Conservation (phyloP, 2,888 invertebrate genomes). For the Octodonta nipae region DNA sequence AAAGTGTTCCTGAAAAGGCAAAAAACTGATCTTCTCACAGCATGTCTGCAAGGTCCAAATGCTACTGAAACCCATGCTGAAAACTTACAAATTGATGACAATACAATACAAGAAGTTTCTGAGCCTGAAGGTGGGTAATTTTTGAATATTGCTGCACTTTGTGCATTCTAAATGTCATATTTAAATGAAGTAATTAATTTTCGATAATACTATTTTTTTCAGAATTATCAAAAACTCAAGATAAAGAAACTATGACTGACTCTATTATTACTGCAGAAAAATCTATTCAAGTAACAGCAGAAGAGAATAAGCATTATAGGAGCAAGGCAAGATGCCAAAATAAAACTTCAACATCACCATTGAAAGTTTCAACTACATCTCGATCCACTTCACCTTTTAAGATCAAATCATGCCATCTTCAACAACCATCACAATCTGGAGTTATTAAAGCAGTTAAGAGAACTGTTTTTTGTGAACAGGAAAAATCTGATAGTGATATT, state of each 20-base stretch:
- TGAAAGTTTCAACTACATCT: neutral
- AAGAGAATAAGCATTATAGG: constrained; percentile 1
- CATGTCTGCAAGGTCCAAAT: neutral
- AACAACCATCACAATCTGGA: too few relatives aligned
- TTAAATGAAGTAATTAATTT: neutral
- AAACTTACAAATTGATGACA: neutral
- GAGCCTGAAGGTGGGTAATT: too few relatives aligned
- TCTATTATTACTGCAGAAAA: neutral
- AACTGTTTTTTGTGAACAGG: neutral
- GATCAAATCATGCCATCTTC: neutral
- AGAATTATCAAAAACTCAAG: constrained; percentile 3
- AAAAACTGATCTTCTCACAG: neutral
- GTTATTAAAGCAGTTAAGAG: neutral
- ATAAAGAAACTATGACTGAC: neutral
- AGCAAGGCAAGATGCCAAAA: constrained; percentile 3
- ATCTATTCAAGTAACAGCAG: neutral
- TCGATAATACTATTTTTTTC: neutral
- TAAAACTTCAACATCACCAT: too few relatives aligned
- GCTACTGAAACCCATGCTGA: neutral
- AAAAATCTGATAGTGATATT: constrained; percentile 3
- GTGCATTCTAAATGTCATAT: neutral
- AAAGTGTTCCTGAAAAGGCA: neutral
- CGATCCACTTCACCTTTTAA: neutral
- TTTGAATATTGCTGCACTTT: too few relatives aligned
- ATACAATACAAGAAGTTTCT: neutral